These are phyloP conservation scores for Lutraria lutraria DNA, from an alignment of 2,888 invertebrate species.

Conservation along the genomic window DNA sequence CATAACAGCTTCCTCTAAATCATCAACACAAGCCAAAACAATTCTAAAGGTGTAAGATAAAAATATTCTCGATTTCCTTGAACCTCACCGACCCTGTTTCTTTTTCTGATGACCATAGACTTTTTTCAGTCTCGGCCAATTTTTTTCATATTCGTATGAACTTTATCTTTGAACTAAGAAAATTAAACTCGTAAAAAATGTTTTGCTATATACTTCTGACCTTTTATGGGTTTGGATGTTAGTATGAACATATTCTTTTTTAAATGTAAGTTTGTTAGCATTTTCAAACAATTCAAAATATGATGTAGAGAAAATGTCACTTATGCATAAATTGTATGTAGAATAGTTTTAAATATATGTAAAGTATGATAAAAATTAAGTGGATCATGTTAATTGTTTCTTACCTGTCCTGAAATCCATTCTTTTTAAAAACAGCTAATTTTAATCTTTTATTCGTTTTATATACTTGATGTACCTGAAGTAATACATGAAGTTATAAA, in stretches of 20 bases:
- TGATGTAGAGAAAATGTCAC: neutral
- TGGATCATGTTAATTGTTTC: neutral
- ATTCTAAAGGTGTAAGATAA: too few relatives aligned
- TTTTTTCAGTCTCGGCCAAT: too few relatives aligned
- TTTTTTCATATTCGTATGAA: too few relatives aligned
- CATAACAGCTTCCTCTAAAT: too few relatives aligned
- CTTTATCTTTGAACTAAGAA: too few relatives aligned
- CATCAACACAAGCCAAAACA: too few relatives aligned
- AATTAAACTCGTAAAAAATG: too few relatives aligned
- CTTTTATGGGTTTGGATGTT: neutral
- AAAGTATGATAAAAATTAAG: neutral
- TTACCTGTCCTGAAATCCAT: constrained; percentile 45
- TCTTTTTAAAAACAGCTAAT: constrained; percentile 30
- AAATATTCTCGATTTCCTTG: too few relatives aligned
- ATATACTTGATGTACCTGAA: constrained; percentile 52
- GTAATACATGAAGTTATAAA: neutral
- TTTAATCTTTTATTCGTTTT: constrained; percentile 48
- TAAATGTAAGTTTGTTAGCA: neutral
- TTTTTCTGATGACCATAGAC: too few relatives aligned
- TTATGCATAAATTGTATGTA: neutral
- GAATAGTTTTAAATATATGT: neutral
- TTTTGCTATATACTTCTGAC: too few relatives aligned
- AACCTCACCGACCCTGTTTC: too few relatives aligned
- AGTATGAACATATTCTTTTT: neutral
- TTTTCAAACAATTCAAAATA: neutral